Evolutionary conservation across 1,140 invertebrate genomes (phyloP).

Genomic region (Diabrotica virgifera): DNA sequence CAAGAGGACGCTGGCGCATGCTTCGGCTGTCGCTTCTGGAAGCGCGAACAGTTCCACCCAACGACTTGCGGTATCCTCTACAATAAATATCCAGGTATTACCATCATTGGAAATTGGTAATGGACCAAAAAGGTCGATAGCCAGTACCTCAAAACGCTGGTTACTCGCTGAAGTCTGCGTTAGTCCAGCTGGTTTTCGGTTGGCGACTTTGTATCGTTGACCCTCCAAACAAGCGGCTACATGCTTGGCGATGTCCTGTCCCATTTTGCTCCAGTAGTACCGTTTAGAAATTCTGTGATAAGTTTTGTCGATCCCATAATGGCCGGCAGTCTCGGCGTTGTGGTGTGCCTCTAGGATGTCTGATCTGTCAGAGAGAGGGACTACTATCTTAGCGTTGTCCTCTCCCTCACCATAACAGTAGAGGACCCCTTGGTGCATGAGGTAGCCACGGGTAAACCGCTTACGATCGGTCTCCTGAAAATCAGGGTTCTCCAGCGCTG

Average conservation of each 20-base stretch:
- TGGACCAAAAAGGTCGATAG: no score
- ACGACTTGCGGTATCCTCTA: constrained; percentile 30
- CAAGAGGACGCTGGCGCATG: constrained; percentile 26
- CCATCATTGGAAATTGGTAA: no score
- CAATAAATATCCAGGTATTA: no score
- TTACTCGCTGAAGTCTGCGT: no score
- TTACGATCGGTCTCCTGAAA: not conserved
- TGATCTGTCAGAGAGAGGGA: constrained; percentile 17
- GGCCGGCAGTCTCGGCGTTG: constrained; percentile 36
- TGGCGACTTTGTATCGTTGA: no score
- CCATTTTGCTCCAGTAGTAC: constrained; percentile 43
- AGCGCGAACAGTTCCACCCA: constrained; percentile 32
- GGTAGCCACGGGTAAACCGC: constrained; percentile 29
- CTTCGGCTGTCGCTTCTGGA: constrained; percentile 24
- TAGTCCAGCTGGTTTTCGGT: no score
- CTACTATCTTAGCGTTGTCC: constrained; percentile 30
- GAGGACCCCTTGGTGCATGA: constrained; percentile 31
- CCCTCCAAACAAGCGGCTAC: no score
- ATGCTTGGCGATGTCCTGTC: no score
- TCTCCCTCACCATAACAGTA: constrained; percentile 31
- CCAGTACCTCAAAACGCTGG: no score
- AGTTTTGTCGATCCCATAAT: constrained; percentile 37
- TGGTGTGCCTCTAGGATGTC: constrained; percentile 31
- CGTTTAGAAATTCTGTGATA: constrained; percentile 25
- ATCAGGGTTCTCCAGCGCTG: not conserved